A percentile compares a stretch with the other conserved stretches of the same genome.
phyloP scores from a whole-genome alignment of 2,113 vertebrate genomes.

The Dinomys branickii region DNA sequence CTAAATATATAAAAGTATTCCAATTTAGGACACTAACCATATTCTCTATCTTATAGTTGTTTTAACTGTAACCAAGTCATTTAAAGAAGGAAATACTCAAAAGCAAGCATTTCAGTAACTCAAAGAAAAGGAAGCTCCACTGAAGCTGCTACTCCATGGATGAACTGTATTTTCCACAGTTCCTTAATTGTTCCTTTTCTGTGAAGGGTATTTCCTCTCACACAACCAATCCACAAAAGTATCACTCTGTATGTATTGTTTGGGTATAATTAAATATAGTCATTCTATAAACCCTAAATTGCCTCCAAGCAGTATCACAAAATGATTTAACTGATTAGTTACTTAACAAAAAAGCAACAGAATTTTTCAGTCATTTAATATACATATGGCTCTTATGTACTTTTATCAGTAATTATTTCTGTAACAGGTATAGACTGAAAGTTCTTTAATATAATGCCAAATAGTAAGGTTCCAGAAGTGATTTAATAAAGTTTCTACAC shows the following conservation, averaged over 20 bases:
- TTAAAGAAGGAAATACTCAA: slow-evolving; percentile 39
- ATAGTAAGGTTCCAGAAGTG: not conserved
- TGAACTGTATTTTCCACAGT: not conserved
- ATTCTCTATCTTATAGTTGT: slow-evolving; percentile 19
- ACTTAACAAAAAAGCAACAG: not conserved
- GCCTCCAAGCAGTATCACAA: not conserved
- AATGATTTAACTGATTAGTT: slow-evolving; percentile 34
- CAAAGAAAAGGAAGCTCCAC: not conserved
- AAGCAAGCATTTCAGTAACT: not conserved
- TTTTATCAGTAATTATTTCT: slow-evolving; percentile 21
- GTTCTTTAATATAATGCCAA: not conserved
- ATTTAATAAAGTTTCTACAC: slow-evolving; percentile 13
- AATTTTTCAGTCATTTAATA: slow-evolving; percentile 41
- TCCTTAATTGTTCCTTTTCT: slow-evolving; percentile 34
- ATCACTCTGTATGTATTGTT: slow-evolving; percentile 4
- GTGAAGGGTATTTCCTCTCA: slow-evolving; percentile 12
- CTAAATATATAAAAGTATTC: slow-evolving; percentile 49
- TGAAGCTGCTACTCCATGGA: slow-evolving; percentile 1
- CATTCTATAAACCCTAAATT: slow-evolving; percentile 18
- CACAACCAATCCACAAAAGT: not conserved
- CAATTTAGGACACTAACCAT: not conserved
- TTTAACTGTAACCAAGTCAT: slow-evolving; percentile 3
- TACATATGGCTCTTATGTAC: not conserved
- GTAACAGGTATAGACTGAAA: not conserved
- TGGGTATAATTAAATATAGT: slow-evolving; percentile 4